These are phyloP conservation scores for Beris chalybata DNA, from an alignment of 2,888 invertebrate genomes.

Conservation along the genomic window DNA sequence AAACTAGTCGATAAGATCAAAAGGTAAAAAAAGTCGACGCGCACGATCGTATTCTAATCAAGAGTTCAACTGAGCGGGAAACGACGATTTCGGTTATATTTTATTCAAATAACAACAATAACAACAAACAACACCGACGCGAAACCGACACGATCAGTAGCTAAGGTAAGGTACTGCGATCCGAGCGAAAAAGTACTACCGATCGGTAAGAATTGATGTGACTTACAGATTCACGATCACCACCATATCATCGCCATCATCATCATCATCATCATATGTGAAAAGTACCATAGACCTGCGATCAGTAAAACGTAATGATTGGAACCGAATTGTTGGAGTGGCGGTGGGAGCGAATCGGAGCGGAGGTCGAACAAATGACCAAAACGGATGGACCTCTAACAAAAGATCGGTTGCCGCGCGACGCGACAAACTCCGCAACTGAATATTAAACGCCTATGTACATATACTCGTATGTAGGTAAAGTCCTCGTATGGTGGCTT, in stretches of 20 bases:
- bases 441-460: too few species aligned
- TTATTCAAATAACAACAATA: constrained; percentile 3
- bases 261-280: constrained; percentile 11
- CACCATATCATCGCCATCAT: constrained; percentile 14
- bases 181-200: background rate
- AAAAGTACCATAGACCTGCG: constrained; percentile 4
- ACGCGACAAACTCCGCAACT: too few species aligned
- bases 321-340: constrained; percentile 16
- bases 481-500: too few species aligned
- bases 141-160: constrained; percentile 2
- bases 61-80: constrained; percentile 36
- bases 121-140: constrained; percentile 8
- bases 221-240: background rate
- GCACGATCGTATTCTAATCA: constrained; percentile 35
- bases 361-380: too few species aligned
- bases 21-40: constrained; percentile 7
- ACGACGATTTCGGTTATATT: constrained; percentile 16
- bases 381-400: too few species aligned
- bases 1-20: constrained; percentile 13
- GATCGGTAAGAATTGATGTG: background rate
- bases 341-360: too few species aligned
- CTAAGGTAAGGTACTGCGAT: constrained; percentile 14
- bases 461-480: too few species aligned
- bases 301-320: constrained; percentile 27
- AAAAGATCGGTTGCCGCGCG: too few species aligned